These are phyloP conservation scores for Erythrolamprus reginae DNA, from an alignment of 2,113 vertebrate species.

Conservation along the genomic window DNA sequence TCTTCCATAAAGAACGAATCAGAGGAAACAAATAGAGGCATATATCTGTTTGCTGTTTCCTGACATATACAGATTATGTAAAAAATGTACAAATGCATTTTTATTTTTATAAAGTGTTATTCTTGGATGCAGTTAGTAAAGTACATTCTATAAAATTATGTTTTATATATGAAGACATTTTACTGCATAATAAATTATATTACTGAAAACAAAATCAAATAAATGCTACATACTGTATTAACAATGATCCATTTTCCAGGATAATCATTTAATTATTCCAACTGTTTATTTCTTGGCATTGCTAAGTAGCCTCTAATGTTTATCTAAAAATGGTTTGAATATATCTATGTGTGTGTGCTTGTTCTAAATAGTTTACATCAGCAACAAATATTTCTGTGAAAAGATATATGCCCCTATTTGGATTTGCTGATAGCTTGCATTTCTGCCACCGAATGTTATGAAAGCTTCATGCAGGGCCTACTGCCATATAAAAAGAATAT, in stretches of 20 bases:
- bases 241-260: constrained; percentile 21
- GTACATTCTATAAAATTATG: background rate
- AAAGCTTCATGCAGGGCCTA: background rate
- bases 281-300: constrained; percentile 1
- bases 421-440: background rate
- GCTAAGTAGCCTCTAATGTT: constrained; percentile 15
- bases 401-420: background rate
- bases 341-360: background rate
- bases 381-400: background rate
- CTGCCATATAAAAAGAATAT: background rate
- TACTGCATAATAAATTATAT: background rate
- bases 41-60: background rate
- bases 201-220: constrained; percentile 8
- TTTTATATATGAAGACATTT: background rate
- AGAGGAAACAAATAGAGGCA: background rate
- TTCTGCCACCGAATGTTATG: background rate
- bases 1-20: background rate
- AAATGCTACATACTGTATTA: background rate
- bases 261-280: constrained; percentile 33
- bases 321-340: background rate
- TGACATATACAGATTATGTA: background rate
- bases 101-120: background rate
- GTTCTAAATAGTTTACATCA: background rate
- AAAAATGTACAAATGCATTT: background rate
- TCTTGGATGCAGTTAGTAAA: background rate